Evolutionary conservation across 2,888 invertebrate species (phyloP).

Genomic region (Eupithecia tripunctaria): DNA sequence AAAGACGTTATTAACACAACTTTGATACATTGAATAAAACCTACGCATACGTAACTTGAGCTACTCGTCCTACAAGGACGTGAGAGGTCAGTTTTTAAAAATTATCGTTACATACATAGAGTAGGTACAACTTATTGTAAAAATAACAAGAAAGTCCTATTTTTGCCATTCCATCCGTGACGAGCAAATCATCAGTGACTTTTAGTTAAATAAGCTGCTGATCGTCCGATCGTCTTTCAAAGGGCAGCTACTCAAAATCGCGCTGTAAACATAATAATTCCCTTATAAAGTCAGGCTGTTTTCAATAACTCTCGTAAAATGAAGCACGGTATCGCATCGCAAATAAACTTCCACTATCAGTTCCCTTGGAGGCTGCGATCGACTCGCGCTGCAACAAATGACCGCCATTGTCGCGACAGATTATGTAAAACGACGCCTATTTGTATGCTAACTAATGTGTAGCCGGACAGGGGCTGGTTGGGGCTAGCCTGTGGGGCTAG

Average conservation of each 20-base stretch:
- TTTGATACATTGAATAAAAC: background rate
- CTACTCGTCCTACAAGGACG: too few relatives aligned
- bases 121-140: too few relatives aligned
- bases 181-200: too few relatives aligned
- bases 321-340: constrained; percentile 35
- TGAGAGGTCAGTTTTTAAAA: too few relatives aligned
- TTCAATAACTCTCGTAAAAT: background rate
- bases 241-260: background rate
- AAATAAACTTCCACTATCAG: constrained; percentile 63
- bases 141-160: too few relatives aligned
- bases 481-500: too few relatives aligned
- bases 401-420: constrained; percentile 77
- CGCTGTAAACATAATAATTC: background rate
- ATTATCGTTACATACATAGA: too few relatives aligned
- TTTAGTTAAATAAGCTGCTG: background rate
- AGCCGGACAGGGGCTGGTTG: background rate
- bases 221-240: background rate
- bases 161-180: too few relatives aligned
- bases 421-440: constrained; percentile 83
- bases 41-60: too few relatives aligned
- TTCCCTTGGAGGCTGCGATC: constrained; percentile 73
- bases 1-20: background rate
- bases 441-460: constrained; percentile 82
- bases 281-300: background rate
- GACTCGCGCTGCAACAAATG: constrained; percentile 80